Conservation (phyloP, 2,888 invertebrate species). For the Apotomis capreana region DNA sequence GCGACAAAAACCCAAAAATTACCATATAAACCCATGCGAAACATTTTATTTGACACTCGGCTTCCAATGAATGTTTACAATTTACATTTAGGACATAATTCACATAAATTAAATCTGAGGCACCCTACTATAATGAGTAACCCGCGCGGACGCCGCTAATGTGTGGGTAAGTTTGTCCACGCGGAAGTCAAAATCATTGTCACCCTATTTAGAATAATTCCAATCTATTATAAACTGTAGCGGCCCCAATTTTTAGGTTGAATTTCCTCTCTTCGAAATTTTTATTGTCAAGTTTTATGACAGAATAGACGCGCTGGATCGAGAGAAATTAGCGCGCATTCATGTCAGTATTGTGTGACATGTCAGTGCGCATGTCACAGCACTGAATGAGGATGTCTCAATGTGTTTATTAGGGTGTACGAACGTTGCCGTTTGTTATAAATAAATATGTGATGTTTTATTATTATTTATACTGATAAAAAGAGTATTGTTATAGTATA, state of each 20-base stretch:
- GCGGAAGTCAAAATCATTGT: constrained; percentile 65
- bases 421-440: constrained; percentile 24
- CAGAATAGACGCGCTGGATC: constrained; percentile 72
- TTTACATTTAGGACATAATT: constrained; percentile 25
- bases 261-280: constrained; percentile 21
- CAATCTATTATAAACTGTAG: not conserved
- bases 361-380: constrained; percentile 51
- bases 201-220: constrained; percentile 46
- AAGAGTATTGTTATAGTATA: not conserved
- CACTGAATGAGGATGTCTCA: constrained; percentile 41
- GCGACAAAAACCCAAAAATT: constrained; percentile 18
- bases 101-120: constrained; percentile 35
- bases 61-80: constrained; percentile 31
- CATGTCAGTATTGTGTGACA: constrained; percentile 66
- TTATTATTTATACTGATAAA: constrained; percentile 12
- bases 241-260: not conserved
- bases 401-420: constrained; percentile 34
- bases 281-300: constrained; percentile 46
- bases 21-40: constrained; percentile 28
- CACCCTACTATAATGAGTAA: constrained; percentile 59
- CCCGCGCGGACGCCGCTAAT: constrained; percentile 71
- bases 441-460: constrained; percentile 27
- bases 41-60: constrained; percentile 34
- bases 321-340: constrained; percentile 81
- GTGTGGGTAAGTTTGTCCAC: constrained; percentile 74